A percentile compares a stretch with the other conserved stretches of the same genome.
These are phyloP conservation scores for Nanorana parkeri DNA, from an alignment of 2,113 vertebrate species.

Conservation along the genomic window DNA sequence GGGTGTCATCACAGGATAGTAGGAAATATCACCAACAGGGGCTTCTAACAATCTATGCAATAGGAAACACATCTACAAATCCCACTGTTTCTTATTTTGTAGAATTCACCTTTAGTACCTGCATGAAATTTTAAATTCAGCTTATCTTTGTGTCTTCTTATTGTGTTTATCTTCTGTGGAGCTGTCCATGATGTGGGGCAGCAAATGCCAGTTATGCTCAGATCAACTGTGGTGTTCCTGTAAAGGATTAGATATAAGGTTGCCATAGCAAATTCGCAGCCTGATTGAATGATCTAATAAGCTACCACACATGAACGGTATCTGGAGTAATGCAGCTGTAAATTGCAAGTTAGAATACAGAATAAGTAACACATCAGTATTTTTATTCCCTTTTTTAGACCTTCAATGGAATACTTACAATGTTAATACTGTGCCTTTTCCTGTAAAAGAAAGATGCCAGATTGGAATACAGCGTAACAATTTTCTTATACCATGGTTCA, in stretches of 20 bases:
- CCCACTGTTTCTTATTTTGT: not conserved
- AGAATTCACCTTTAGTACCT: not conserved
- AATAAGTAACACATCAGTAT: no score
- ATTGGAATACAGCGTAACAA: no score
- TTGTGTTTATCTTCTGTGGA: not conserved
- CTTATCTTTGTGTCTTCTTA: not conserved
- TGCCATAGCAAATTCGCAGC: not conserved
- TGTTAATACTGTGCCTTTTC: no score
- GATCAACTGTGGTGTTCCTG: not conserved
- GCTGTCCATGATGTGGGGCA: not conserved
- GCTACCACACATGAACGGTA: not conserved
- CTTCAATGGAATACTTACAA: no score
- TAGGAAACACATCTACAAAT: no score
- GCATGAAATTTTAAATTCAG: not conserved
- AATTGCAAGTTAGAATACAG: no score
- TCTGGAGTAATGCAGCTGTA: not conserved
- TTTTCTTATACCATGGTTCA: no score
- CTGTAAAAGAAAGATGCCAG: no score
- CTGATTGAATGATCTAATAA: not conserved
- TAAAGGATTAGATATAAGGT: not conserved
- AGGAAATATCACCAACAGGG: no score
- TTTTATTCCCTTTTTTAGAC: no score
- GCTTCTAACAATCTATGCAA: no score
- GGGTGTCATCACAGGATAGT: no score
- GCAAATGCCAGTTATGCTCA: conserved; percentile 14